Evolutionary conservation across 1,140 invertebrate genomes (phyloP).

Genomic region (Vanessa tameamea): DNA sequence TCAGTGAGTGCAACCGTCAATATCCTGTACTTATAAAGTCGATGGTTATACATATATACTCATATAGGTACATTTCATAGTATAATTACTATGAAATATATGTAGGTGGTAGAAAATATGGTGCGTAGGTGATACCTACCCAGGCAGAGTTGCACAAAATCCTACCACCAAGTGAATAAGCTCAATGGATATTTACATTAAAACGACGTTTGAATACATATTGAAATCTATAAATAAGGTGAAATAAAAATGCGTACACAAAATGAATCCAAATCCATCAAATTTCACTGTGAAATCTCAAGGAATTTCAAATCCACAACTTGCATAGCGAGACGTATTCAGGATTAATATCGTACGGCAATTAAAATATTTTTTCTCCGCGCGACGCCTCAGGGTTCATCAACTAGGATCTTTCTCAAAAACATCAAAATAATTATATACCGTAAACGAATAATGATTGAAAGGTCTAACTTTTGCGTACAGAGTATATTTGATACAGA

Average conservation of each 20-base stretch:
- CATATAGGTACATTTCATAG: too few relatives aligned
- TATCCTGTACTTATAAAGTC: too few relatives aligned
- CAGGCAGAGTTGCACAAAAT: too few relatives aligned
- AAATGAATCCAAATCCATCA: conserved; percentile 7
- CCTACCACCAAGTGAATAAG: too few relatives aligned
- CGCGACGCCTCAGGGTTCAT: conserved; percentile 51
- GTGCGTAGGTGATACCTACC: too few relatives aligned
- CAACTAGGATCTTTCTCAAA: conserved; percentile 48
- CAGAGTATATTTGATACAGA: conserved; percentile 34
- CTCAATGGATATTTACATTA: too few relatives aligned
- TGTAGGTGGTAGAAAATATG: too few relatives aligned
- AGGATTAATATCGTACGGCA: conserved; percentile 45
- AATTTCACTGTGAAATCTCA: background rate
- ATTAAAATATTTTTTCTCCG: conserved; percentile 53
- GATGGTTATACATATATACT: too few relatives aligned
- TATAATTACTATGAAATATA: too few relatives aligned
- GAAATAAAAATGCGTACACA: background rate
- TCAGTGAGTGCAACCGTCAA: too few relatives aligned
- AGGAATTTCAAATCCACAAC: background rate
- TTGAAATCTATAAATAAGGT: background rate
- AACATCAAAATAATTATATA: conserved; percentile 68
- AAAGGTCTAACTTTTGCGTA: conserved; percentile 56
- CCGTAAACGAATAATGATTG: conserved; percentile 67
- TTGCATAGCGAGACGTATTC: conserved; percentile 6
- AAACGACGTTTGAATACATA: background rate